These are phyloP conservation scores for Chaetodon trifasciatus DNA, from an alignment of 2,797 vertebrate genomes.

Conservation along the genomic window DNA sequence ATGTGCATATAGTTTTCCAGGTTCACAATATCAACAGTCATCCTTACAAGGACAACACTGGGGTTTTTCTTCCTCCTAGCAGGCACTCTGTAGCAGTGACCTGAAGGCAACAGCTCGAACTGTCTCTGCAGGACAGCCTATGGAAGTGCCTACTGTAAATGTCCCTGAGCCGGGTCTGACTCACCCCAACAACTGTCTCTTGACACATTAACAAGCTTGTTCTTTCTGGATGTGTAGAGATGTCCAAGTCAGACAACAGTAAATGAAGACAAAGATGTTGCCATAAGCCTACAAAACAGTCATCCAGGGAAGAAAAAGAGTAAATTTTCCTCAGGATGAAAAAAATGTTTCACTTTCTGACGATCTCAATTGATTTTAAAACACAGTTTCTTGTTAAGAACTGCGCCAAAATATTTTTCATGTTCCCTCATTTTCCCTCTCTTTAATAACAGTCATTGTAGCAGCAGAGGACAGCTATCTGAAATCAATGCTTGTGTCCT, in stretches of 20 bases:
- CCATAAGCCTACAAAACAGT: neutral
- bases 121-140: neutral
- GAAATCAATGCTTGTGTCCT: slow-evolving; percentile 42
- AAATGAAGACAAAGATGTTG: neutral
- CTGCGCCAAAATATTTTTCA: neutral
- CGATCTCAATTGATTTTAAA: slow-evolving; percentile 6
- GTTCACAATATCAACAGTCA: neutral
- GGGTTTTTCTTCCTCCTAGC: neutral
- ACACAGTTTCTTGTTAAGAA: neutral
- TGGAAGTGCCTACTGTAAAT: slow-evolving; percentile 1
- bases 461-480: slow-evolving; percentile 4
- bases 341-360: neutral
- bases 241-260: slow-evolving; percentile 5
- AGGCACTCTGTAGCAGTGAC: neutral
- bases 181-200: slow-evolving; percentile 21
- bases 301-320: slow-evolving; percentile 5
- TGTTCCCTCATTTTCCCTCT: neutral
- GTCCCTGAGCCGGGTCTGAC: slow-evolving; percentile 25
- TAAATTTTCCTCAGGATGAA: neutral
- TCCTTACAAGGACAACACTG: neutral
- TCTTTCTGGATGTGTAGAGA: slow-evolving; percentile 20
- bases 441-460: slow-evolving; percentile 17
- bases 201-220: slow-evolving; percentile 24
- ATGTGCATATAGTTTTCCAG: neutral
- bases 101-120: neutral